phyloP scores from a whole-genome alignment of 2,113 vertebrate species.

The Bucco capensis region DNA sequence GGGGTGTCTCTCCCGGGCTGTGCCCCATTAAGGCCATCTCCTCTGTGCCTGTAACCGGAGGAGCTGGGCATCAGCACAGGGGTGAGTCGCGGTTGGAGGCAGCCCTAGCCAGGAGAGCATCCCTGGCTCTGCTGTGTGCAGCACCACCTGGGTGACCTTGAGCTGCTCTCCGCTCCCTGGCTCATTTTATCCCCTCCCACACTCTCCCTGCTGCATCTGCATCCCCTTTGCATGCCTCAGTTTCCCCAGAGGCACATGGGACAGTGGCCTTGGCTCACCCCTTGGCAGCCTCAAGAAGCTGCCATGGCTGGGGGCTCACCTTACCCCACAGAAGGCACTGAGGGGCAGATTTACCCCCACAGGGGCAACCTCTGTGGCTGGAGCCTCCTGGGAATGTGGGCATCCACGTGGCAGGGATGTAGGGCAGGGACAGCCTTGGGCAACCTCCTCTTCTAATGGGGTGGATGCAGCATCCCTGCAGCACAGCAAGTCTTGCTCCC shows the following conservation, averaged over 20 bases:
- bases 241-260: not conserved
- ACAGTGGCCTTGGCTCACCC: not conserved
- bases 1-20: not conserved
- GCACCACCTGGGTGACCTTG: constrained; percentile 21
- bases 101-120: not conserved
- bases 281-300: not conserved
- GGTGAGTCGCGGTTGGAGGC: not conserved
- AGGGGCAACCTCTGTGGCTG: accelerated
- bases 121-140: not conserved
- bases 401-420: accelerated
- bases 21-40: not conserved
- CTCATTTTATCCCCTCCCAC: accelerated
- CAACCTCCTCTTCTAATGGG: accelerated
- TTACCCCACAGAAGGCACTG: accelerated
- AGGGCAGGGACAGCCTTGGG: not conserved
- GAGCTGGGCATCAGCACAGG: not conserved
- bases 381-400: accelerated
- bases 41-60: not conserved
- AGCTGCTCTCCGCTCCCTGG: accelerated
- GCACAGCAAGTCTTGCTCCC: accelerated
- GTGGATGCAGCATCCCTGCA: not conserved
- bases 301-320: not conserved
- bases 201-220: not conserved
- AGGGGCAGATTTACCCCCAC: not conserved
- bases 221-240: not conserved